These are phyloP conservation scores for Melipona bicolor DNA, from an alignment of 2,888 invertebrate genomes.

Conservation along the genomic window DNA sequence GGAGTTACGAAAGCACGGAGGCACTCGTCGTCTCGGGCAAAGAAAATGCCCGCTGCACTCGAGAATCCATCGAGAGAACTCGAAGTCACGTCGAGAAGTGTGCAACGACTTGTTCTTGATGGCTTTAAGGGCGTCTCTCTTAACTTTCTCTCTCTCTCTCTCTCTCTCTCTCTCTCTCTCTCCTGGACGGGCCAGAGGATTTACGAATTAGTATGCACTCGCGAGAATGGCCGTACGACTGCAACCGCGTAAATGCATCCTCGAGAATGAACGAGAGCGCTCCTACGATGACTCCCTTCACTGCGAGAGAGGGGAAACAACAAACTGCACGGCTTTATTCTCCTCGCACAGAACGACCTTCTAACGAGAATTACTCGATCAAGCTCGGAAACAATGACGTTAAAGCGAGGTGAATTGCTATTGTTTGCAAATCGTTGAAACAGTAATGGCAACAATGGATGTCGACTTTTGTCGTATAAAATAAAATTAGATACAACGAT, in stretches of 20 bases:
- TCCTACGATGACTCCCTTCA: constrained; percentile 25
- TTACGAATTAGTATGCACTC: constrained; percentile 73
- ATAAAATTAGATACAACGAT: not conserved
- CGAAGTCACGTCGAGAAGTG: constrained; percentile 60
- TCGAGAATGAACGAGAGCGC: constrained; percentile 41
- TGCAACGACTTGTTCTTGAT: constrained; percentile 71
- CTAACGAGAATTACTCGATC: constrained; percentile 49
- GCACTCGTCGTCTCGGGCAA: constrained; percentile 30
- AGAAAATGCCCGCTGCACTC: constrained; percentile 58
- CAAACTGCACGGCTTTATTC: constrained; percentile 70
- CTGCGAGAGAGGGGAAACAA: constrained; percentile 51
- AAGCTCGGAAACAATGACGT: constrained; percentile 4
- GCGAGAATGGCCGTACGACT: constrained; percentile 56
- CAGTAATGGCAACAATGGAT: not conserved
- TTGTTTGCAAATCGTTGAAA: constrained; percentile 7
- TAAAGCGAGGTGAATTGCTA: constrained; percentile 25
- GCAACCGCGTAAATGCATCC: constrained; percentile 69
- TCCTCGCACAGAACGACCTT: constrained; percentile 56
- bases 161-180: constrained; percentile 6
- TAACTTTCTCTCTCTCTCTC: constrained; percentile 5
- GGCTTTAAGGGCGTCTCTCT: constrained; percentile 62
- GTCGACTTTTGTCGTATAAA: not conserved
- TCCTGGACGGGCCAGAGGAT: constrained; percentile 64
- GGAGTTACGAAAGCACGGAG: constrained; percentile 33
- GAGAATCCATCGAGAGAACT: constrained; percentile 60